Conservation (phyloP, 2,797 vertebrate species). For the Prionace glauca region DNA sequence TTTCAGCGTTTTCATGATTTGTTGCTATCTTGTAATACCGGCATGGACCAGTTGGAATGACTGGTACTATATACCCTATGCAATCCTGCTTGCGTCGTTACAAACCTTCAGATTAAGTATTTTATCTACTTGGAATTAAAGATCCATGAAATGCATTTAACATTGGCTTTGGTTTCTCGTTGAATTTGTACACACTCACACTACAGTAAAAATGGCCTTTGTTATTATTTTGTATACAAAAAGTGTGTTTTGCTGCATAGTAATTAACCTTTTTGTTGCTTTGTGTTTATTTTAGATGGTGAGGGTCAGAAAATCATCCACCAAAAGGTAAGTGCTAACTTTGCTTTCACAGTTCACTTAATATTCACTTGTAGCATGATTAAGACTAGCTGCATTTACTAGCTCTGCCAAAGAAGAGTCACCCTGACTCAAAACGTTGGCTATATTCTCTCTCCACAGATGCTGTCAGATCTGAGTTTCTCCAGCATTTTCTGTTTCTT, state of each 20-base stretch:
- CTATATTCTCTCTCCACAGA: too few species aligned
- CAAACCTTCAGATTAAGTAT: not conserved
- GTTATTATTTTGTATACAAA: not conserved
- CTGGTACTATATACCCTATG: not conserved
- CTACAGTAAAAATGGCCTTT: not conserved
- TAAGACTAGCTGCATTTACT: too few species aligned
- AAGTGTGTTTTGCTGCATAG: not conserved
- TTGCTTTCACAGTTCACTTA: not conserved
- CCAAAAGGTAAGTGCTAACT: not conserved
- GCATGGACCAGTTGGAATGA: not conserved
- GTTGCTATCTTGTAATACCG: not conserved
- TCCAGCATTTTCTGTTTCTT: too few species aligned
- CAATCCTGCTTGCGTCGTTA: not conserved
- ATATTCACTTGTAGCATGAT: not conserved
- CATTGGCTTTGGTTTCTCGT: not conserved
- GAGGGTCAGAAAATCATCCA: not conserved
- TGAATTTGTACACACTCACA: not conserved
- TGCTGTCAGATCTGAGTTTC: too few species aligned
- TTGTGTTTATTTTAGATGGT: constrained; percentile 22
- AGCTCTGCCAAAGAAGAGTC: too few species aligned
- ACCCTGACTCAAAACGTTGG: too few species aligned
- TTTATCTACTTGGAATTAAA: not conserved
- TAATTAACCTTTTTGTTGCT: not conserved
- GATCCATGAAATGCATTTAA: not conserved
- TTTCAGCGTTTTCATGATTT: not conserved